Conservation (phyloP, 2,113 vertebrate species). For the Sterrhoptilus dennistouni region DNA sequence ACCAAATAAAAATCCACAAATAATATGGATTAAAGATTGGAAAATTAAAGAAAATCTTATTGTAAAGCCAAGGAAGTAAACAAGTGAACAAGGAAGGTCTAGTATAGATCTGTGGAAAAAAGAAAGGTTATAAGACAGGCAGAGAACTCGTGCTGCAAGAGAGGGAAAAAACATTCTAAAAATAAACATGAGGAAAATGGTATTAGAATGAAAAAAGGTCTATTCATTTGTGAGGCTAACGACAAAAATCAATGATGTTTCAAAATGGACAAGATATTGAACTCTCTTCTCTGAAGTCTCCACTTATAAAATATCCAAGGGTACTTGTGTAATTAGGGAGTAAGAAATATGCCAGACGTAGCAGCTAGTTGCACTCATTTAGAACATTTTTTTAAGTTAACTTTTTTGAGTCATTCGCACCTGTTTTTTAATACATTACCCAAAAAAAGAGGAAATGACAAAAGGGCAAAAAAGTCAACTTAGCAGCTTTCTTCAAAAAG, state of each 20-base stretch:
- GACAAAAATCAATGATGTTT: conserved; percentile 13
- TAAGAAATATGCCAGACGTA: not conserved
- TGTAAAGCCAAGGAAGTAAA: not conserved
- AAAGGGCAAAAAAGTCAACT: conserved; percentile 31
- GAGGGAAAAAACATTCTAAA: not conserved
- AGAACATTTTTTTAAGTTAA: not conserved
- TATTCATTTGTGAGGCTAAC: not conserved
- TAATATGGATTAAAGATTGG: not conserved
- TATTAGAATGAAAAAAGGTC: not conserved
- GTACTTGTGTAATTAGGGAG: not conserved
- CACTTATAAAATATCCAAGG: not conserved
- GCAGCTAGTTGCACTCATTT: not conserved
- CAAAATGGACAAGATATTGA: not conserved
- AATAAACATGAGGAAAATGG: not conserved
- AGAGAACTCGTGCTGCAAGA: not conserved
- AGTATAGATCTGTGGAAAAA: not conserved
- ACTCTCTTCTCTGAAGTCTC: not conserved
- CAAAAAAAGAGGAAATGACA: not conserved
- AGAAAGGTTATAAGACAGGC: not conserved
- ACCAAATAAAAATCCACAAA: not conserved
- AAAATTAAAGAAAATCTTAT: not conserved
- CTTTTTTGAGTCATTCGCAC: not conserved
- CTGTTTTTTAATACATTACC: not conserved
- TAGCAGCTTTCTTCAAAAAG: not conserved
- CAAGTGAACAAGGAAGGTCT: not conserved